Base-by-base conservation (phyloP, 2,888 invertebrate species). In the Eilema griseolum region DNA sequence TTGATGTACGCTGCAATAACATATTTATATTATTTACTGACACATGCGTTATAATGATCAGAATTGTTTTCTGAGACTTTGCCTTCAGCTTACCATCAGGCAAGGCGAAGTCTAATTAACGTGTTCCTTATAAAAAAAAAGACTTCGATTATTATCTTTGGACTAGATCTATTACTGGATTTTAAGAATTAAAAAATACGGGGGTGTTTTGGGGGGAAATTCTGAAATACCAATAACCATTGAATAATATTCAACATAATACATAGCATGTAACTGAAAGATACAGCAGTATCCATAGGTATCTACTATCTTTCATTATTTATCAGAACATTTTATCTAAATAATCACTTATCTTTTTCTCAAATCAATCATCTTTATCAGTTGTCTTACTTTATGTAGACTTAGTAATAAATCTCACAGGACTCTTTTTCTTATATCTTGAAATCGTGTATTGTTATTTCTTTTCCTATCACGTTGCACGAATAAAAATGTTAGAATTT, bases 341-440 rank as follows among this genome's bases (percentile, higher is more conserved):
- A 41, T 41, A 14, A 41, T 41, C 41, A 41, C 41, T 41, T 52
- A n/a, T 52, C 52, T 52, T 52, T n/a, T 52, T 0, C 52, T 52
- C 52, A 52, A 1, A 52, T 10, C n/a, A n/a, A 52, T 52, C 8
- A 52, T n/a, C 52, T n/a, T 10, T 52, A 46, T 52, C 52, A 10
- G 52, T n/a, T n/a, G n/a, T 52, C n/a, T 52, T 52, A 52, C 52
- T n/a, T 52, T 52, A 52, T n/a, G n/a, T 52, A n/a, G 52, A 52
- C 5, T n/a, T 52, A 20, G n/a, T 16, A 16, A 46, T 46, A 46
- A 46, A 46, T 37, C 14, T 37, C 16, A 41, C 16, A 20, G 20
- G 46, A 20, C 7, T 7, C 16, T 46, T 41, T 41, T 46, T 46
- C 16, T 46, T 0, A 46, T 46, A 46, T 46, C 20, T 46, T 46